Conservation (phyloP, 2,888 invertebrate genomes). For the Synergus japonicus region DNA sequence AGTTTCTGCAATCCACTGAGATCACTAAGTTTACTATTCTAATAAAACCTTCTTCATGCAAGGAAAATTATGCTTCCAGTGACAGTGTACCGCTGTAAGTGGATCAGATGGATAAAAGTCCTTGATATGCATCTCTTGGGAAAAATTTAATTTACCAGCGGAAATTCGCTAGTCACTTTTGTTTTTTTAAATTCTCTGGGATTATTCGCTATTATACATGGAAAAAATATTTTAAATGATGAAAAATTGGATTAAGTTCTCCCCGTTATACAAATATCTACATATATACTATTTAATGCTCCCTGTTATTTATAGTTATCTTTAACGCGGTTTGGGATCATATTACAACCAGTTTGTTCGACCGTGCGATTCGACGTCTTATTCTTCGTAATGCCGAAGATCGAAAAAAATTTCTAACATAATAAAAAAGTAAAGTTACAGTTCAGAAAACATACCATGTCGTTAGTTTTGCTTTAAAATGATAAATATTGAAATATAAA, state of each 20-base stretch:
- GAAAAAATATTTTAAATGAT: not conserved
- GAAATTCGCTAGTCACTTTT: not conserved
- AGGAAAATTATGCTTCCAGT: conserved; percentile 32
- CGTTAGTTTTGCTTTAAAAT: not conserved
- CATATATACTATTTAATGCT: conserved; percentile 57
- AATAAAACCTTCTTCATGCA: not conserved
- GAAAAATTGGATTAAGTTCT: conserved; percentile 3
- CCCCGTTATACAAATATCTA: conserved; percentile 14
- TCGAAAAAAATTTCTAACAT: conserved; percentile 18
- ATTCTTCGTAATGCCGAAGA: conserved; percentile 4
- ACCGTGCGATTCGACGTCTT: conserved; percentile 52
- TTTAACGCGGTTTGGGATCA: conserved; percentile 69
- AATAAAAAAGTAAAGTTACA: not conserved
- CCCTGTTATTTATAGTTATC: conserved; percentile 73
- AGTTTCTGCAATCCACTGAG: not conserved
- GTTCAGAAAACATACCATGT: not conserved
- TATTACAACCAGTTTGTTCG: conserved; percentile 63
- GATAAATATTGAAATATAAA: not conserved
- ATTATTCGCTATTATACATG: conserved; percentile 5
- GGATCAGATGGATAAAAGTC: conserved; percentile 6
- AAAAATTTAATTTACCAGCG: conserved; percentile 6
- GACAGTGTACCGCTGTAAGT: conserved; percentile 11
- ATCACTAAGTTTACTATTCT: conserved; percentile 11
- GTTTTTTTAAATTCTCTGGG: not conserved
- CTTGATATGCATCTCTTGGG: conserved; percentile 17